Evolutionary conservation across 2,797 vertebrate species (phyloP).

Genomic region (Cuniculus paca): DNA sequence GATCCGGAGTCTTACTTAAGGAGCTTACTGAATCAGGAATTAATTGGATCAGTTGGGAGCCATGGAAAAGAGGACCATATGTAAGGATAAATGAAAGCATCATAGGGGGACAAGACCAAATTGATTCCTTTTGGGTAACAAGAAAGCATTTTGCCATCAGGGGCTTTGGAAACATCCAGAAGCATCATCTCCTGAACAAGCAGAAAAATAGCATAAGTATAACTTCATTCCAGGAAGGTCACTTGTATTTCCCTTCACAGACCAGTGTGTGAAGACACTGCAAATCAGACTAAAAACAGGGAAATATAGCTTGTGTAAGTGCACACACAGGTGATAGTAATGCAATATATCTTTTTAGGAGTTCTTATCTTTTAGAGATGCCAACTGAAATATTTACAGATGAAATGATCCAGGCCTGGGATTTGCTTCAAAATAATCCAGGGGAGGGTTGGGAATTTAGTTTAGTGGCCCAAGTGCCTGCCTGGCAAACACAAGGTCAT

Average conservation of each 20-base stretch:
- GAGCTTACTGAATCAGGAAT: fast-evolving
- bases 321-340: background rate
- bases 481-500: too few relatives aligned
- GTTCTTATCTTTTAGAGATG: background rate
- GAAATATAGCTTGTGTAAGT: background rate
- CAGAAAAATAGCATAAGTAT: background rate
- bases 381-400: constrained; percentile 33
- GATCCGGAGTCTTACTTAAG: background rate
- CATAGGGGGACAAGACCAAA: background rate
- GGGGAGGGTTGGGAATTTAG: background rate
- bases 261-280: background rate
- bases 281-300: background rate
- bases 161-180: background rate
- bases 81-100: background rate
- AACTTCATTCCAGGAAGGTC: background rate
- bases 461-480: too few relatives aligned
- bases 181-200: background rate
- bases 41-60: background rate
- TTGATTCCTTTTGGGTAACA: background rate
- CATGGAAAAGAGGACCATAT: background rate
- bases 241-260: background rate
- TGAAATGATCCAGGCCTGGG: background rate
- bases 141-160: background rate
- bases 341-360: background rate
- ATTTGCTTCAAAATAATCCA: constrained; percentile 20